These are phyloP conservation scores for Tenualosa ilisha DNA, from an alignment of 2,797 vertebrate genomes.

Conservation along the genomic window DNA sequence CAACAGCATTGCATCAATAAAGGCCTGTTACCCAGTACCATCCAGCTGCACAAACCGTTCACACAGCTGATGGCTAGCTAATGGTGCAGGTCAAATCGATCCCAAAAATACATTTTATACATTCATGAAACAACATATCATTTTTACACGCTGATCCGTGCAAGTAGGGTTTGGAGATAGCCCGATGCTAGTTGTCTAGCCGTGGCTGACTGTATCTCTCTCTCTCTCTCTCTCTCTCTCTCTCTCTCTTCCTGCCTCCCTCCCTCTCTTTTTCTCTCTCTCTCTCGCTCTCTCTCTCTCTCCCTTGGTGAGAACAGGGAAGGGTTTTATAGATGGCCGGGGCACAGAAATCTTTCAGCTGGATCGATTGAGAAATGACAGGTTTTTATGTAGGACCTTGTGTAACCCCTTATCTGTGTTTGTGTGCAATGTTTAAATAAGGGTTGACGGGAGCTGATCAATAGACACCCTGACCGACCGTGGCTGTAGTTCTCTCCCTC, in stretches of 20 bases:
- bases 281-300: background rate
- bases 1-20: background rate
- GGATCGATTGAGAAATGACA: constrained; percentile 55
- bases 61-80: background rate
- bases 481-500: constrained; percentile 41
- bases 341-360: constrained; percentile 48
- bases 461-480: constrained; percentile 54
- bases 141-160: constrained; percentile 3
- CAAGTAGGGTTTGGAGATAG: background rate
- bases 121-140: constrained; percentile 8
- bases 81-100: constrained; percentile 1
- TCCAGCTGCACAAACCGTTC: background rate
- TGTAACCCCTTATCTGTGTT: constrained; percentile 63
- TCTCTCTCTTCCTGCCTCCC: background rate
- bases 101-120: constrained; percentile 1
- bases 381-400: constrained; percentile 49
- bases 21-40: background rate
- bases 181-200: background rate
- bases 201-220: background rate
- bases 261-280: background rate
- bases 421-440: constrained; percentile 66
- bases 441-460: constrained; percentile 57
- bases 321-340: constrained; percentile 49
- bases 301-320: constrained; percentile 32
- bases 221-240: background rate